Evolutionary conservation across 2,113 vertebrate genomes (phyloP).

Genomic region (Heloderma charlesbogerti): DNA sequence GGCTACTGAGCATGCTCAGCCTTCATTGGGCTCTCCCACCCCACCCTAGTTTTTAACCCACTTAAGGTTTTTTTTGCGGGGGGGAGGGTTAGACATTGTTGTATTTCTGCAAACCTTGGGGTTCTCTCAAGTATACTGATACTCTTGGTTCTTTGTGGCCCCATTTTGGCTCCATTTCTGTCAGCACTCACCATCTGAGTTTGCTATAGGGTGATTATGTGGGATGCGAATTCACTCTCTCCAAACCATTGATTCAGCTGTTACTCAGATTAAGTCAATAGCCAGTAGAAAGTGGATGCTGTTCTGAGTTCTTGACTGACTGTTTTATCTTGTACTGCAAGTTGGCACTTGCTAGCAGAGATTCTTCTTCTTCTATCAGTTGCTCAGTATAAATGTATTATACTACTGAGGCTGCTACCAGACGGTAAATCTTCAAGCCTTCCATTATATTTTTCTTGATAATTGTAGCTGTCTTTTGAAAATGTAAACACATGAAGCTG

Average conservation of each 20-base stretch:
- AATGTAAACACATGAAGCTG: neutral
- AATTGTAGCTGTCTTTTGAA: neutral
- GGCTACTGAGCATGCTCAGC: neutral
- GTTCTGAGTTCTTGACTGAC: neutral
- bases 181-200: neutral
- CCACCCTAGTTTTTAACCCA: neutral
- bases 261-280: neutral
- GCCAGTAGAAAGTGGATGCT: neutral
- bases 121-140: neutral
- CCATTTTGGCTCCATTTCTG: conserved; percentile 1
- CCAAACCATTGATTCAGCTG: neutral
- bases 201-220: neutral
- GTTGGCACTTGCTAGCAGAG: neutral
- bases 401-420: neutral
- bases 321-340: neutral
- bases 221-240: neutral
- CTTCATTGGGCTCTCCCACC: too few relatives aligned
- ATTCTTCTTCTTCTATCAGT: neutral
- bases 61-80: neutral
- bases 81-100: neutral
- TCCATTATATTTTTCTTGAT: neutral
- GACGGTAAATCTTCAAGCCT: neutral
- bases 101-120: neutral
- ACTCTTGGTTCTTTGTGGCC: neutral
- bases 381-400: neutral